phyloP scores from a whole-genome alignment of 2,113 vertebrate genomes.

The Megaceryle torquata region DNA sequence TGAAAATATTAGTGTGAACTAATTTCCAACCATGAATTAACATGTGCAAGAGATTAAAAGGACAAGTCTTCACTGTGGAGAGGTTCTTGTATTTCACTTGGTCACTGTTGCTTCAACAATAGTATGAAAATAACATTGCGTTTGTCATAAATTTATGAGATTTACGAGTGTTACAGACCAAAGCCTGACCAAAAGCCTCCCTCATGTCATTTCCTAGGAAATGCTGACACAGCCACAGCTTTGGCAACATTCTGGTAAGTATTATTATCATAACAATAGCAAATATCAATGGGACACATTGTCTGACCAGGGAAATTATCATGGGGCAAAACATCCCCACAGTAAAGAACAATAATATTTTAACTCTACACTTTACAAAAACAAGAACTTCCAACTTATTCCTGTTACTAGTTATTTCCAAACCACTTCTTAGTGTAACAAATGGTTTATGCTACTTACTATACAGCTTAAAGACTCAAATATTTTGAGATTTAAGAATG shows the following conservation, averaged over 20 bases:
- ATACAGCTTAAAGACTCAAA: not conserved
- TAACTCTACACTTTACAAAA: slow-evolving; percentile 8
- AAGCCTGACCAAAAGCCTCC: slow-evolving; percentile 1
- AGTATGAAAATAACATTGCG: not conserved
- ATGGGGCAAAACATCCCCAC: slow-evolving; percentile 3
- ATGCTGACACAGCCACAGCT: slow-evolving; percentile 22
- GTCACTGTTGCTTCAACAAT: not conserved
- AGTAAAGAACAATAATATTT: slow-evolving; percentile 33
- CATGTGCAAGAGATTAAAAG: not conserved
- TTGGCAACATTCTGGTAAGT: slow-evolving; percentile 27
- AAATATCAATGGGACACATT: slow-evolving; percentile 50
- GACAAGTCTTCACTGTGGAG: not conserved
- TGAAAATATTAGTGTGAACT: not conserved
- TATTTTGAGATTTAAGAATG: not conserved
- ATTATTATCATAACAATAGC: slow-evolving; percentile 29
- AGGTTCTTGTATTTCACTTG: not conserved
- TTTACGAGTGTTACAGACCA: slow-evolving; percentile 1
- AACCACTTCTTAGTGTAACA: not conserved
- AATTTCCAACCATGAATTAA: not conserved
- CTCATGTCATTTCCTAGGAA: slow-evolving; percentile 38
- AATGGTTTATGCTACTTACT: not conserved
- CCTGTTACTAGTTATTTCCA: not conserved
- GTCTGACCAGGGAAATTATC: slow-evolving; percentile 47
- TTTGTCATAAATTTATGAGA: not conserved
- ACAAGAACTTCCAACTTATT: not conserved